Percentiles rank a stretch among this genome's conserved stretches.
Evolutionary conservation across 2,113 vertebrate species (phyloP).

Genomic region (Acrocephalus arundinaceus): DNA sequence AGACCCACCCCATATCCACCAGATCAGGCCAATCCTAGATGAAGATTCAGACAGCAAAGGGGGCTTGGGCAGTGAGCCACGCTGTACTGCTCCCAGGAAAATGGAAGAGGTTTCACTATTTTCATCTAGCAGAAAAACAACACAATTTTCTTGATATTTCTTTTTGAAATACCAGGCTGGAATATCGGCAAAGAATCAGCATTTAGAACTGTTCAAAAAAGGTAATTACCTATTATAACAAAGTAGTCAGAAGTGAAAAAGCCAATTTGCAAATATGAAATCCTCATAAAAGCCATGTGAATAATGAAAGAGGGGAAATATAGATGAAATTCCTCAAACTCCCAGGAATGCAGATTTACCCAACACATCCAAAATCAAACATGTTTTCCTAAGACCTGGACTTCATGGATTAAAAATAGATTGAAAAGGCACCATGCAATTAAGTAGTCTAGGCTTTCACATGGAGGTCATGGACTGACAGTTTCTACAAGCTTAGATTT

Average conservation of each 20-base stretch:
- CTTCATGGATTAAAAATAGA: neutral
- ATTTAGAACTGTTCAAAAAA: neutral
- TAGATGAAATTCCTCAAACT: neutral
- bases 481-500: conserved; percentile 19
- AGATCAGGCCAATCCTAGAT: neutral
- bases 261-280: neutral
- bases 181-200: neutral
- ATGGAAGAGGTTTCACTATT: neutral
- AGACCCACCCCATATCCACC: neutral
- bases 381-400: neutral
- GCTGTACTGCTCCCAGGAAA: neutral
- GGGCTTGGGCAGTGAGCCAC: neutral
- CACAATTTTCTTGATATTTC: neutral
- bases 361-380: neutral
- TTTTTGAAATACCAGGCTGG: neutral
- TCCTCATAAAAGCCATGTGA: neutral
- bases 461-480: neutral
- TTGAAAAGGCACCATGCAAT: neutral
- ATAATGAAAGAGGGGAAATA: neutral
- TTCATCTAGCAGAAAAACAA: neutral
- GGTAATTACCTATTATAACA: neutral
- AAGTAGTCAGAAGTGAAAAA: neutral
- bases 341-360: neutral
- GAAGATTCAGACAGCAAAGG: neutral
- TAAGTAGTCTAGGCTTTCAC: neutral